phyloP scores from a whole-genome alignment of 2,888 invertebrate genomes.

The Cerastis rubricosa region DNA sequence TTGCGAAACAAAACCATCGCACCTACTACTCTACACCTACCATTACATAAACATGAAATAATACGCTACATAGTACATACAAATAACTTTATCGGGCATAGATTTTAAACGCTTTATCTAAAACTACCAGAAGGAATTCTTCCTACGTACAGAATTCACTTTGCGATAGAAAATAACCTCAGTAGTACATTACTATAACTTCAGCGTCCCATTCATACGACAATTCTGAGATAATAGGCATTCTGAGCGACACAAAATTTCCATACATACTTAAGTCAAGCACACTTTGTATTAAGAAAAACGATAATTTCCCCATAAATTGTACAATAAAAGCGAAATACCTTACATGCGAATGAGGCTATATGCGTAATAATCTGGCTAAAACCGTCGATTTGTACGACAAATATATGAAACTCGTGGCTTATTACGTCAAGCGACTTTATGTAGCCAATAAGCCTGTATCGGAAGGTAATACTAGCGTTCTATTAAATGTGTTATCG shows the following conservation, averaged over 20 bases:
- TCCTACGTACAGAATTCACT: slow-evolving; percentile 52
- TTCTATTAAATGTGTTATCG: slow-evolving; percentile 84
- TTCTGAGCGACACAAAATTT: slow-evolving; percentile 63
- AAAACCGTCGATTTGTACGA: slow-evolving; percentile 85
- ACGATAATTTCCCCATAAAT: slow-evolving; percentile 75
- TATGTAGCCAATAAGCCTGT: slow-evolving; percentile 84
- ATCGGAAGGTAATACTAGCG: slow-evolving; percentile 82
- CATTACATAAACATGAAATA: slow-evolving; percentile 55
- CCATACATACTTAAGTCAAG: slow-evolving; percentile 67
- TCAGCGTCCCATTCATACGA: slow-evolving; percentile 57
- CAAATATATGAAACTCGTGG: slow-evolving; percentile 84
- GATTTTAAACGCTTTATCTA: slow-evolving; percentile 68
- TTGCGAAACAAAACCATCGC: slow-evolving; percentile 43
- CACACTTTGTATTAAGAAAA: slow-evolving; percentile 74
- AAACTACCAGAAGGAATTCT: slow-evolving; percentile 52
- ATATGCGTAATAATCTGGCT: slow-evolving; percentile 75
- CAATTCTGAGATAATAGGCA: slow-evolving; percentile 64
- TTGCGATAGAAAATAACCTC: slow-evolving; percentile 57
- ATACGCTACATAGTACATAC: slow-evolving; percentile 44
- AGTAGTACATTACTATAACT: slow-evolving; percentile 62
- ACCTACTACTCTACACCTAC: slow-evolving; percentile 34
- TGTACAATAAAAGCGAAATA: slow-evolving; percentile 77
- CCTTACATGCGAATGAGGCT: slow-evolving; percentile 80
- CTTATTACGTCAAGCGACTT: slow-evolving; percentile 86
- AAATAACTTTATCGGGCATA: slow-evolving; percentile 58